These are phyloP conservation scores for Paraescarpia echinospica DNA, from an alignment of 1,140 invertebrate genomes.

Conservation along the genomic window DNA sequence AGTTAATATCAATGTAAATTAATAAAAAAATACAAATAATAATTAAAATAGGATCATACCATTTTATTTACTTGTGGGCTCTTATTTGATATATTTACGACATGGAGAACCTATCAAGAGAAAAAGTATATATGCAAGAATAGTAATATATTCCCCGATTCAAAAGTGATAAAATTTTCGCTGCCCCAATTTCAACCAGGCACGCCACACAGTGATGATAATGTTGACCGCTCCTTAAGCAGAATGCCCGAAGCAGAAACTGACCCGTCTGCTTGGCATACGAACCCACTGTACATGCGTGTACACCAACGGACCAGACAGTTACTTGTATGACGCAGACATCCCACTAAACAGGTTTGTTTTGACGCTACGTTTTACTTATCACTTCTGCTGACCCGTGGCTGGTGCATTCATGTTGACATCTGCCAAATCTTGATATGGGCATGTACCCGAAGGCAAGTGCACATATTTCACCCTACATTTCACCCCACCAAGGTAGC, in stretches of 20 bases:
- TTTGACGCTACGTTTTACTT: not conserved
- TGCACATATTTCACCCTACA: not conserved
- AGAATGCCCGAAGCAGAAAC: not conserved
- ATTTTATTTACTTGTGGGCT: not conserved
- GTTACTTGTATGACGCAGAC: not conserved
- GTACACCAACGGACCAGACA: not conserved
- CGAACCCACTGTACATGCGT: not conserved
- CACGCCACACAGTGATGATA: not conserved
- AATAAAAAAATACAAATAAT: not conserved
- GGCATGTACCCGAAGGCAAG: not conserved
- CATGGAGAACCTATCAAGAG: no score
- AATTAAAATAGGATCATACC: not conserved
- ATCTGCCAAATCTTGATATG: conserved; percentile 5
- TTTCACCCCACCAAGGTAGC: not conserved
- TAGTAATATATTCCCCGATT: no score
- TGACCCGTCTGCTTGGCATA: not conserved
- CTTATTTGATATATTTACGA: not conserved
- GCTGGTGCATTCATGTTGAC: not conserved
- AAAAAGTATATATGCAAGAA: no score
- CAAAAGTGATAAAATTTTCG: not conserved
- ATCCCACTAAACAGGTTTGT: not conserved
- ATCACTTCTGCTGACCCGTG: not conserved
- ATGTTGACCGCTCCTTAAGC: not conserved
- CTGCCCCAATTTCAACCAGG: not conserved
- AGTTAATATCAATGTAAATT: not conserved